These are phyloP conservation scores for Euwallacea fornicatus DNA, from an alignment of 1,140 invertebrate species.

Conservation along the genomic window DNA sequence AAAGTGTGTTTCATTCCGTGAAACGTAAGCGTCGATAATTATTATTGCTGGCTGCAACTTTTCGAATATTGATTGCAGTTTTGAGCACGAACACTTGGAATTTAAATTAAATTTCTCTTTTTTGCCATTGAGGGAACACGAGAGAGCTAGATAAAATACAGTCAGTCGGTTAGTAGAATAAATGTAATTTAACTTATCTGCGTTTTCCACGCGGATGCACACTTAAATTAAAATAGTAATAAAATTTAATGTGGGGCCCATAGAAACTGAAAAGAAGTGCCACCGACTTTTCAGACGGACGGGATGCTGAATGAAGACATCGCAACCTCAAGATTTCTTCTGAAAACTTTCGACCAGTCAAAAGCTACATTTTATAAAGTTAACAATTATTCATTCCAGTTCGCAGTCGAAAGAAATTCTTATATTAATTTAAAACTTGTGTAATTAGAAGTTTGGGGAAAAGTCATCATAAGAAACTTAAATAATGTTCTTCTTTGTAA, in stretches of 20 bases:
- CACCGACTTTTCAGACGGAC: constrained; percentile 16
- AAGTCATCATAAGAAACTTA: no score
- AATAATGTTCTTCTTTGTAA: no score
- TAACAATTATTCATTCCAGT: constrained; percentile 12
- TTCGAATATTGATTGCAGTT: background rate
- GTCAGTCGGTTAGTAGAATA: constrained; percentile 9
- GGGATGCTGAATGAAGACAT: constrained; percentile 1
- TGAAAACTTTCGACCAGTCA: background rate
- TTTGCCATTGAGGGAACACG: constrained; percentile 12
- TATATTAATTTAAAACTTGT: background rate
- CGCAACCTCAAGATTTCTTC: background rate
- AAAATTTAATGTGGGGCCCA: constrained; percentile 24
- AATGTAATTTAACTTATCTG: constrained; percentile 45
- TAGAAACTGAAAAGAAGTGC: constrained; percentile 9
- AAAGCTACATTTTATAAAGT: constrained; percentile 8
- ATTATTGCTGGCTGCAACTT: constrained; percentile 11
- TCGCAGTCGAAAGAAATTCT: constrained; percentile 2
- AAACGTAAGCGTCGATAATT: constrained; percentile 38
- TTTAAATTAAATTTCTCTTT: constrained; percentile 11
- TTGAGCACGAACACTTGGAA: background rate
- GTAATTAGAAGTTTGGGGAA: no score
- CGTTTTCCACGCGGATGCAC: constrained; percentile 44
- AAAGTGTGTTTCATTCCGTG: constrained; percentile 30
- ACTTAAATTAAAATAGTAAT: constrained; percentile 49
- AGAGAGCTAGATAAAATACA: constrained; percentile 7